Conservation (phyloP, 2,888 invertebrate species). For the Smittia sp. region DNA sequence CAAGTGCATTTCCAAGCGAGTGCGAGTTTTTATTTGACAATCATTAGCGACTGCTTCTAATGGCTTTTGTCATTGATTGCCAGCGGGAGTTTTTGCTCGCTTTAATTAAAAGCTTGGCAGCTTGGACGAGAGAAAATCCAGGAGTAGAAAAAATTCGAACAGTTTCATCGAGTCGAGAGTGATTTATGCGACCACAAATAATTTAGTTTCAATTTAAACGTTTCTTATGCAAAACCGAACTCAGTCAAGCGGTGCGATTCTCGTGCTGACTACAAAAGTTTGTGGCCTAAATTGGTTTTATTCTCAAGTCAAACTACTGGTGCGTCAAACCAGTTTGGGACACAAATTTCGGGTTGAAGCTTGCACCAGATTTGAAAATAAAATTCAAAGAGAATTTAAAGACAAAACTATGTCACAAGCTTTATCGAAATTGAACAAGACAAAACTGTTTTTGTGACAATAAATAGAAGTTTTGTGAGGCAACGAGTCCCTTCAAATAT, state of each 20-base stretch:
- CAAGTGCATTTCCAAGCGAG: slow-evolving; percentile 4
- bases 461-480: background rate
- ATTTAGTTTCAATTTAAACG: background rate
- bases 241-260: no score
- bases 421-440: no score
- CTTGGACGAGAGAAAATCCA: background rate
- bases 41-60: slow-evolving; percentile 3
- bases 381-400: no score
- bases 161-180: background rate
- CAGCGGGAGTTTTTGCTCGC: background rate
- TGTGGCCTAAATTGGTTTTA: no score
- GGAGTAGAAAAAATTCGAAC: background rate
- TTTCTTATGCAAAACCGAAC: background rate
- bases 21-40: background rate
- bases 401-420: no score
- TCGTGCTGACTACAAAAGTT: no score
- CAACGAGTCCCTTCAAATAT: background rate
- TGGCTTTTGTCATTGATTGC: background rate
- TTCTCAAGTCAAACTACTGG: no score
- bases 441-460: no score
- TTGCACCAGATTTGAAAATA: no score
- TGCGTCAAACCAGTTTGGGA: no score
- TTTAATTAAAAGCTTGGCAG: slow-evolving; percentile 8
- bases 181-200: background rate
- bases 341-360: no score